Base-by-base conservation (phyloP, 2,113 vertebrate genomes). In the Fregetta grallaria region DNA sequence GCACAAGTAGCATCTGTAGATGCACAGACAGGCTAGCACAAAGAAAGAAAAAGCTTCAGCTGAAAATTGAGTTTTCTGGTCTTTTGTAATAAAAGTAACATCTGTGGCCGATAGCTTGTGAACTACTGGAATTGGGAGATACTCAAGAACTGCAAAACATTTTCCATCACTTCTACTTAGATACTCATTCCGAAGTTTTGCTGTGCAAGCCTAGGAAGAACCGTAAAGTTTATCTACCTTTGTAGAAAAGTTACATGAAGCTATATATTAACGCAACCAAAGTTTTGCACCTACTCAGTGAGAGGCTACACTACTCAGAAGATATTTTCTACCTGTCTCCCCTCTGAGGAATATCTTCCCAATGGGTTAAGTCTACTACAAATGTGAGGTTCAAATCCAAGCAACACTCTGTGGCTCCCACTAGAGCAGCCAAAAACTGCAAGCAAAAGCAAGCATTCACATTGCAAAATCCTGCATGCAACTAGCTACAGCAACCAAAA, bases 401-500 rank as follows among this genome's bases (percentile, higher is more conserved):
- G 15, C 34, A 70, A 53, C 16, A 3, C 23, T 47, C 11, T 9
- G 0, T 9, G 1, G 2, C 3, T 71, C 20, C 30, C 14, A 20
- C 18, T 7, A 10, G 10, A 72, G 9, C 0, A 67, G 7, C 25
- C 13, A 70, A 36, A 62, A 32, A 34, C 40, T 15, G 2, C 29
- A 45, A 30, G 3, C 26, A 59, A 47, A 21, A 45, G 3, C n/a
- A 87, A 67, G 6, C 6, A 13, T 0, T 21, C 18, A 47, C 42
- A 15, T 11, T 7, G 0, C 15, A 71, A 36, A 75, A 19, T 1
- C 56, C 62, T 22, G 0, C 38, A 30, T 3, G 5, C 36, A 30
- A 6, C 3, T 8, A 3, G 1, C 15, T 17, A 3, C 1, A 23
- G 26, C 11, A 6, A 4, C 15, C 1, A 3, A 25, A 40, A 56